phyloP scores from a whole-genome alignment of 2,797 vertebrate species.

The Pantherophis vulpinus region DNA sequence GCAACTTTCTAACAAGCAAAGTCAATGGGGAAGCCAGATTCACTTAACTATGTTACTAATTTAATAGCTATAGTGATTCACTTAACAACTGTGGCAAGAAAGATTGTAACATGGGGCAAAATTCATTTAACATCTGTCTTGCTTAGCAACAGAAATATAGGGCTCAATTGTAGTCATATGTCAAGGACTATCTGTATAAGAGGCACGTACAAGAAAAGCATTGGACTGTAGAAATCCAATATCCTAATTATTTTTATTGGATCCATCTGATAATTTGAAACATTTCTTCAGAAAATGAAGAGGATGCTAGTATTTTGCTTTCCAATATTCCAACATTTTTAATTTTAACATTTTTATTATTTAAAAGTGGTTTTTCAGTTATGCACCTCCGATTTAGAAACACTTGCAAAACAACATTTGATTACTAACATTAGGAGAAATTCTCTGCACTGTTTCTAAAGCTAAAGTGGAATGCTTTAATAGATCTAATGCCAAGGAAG shows the following conservation, averaged over 20 bases:
- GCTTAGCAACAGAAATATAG: background rate
- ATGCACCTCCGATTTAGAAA: background rate
- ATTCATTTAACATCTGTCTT: background rate
- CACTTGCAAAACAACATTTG: background rate
- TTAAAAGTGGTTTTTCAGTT: background rate
- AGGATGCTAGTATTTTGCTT: background rate
- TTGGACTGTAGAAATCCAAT: background rate
- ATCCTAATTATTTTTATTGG: background rate
- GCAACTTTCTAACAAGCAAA: background rate
- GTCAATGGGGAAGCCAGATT: background rate
- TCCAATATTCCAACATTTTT: background rate
- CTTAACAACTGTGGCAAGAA: background rate
- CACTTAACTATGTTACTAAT: background rate
- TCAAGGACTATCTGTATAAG: background rate
- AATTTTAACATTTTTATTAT: background rate
- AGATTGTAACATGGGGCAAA: background rate
- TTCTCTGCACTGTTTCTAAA: background rate
- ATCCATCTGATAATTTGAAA: background rate
- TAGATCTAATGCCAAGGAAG: slow-evolving; percentile 8
- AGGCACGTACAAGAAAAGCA: background rate
- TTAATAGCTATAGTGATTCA: background rate
- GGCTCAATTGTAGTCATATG: background rate
- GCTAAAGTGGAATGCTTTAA: background rate
- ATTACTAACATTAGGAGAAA: background rate
- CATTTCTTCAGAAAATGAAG: background rate